A percentile compares a stretch with the other conserved stretches of the same genome.
These are phyloP conservation scores for Sebastes oblongus DNA, from an alignment of 2,797 vertebrate species.

Conservation along the genomic window DNA sequence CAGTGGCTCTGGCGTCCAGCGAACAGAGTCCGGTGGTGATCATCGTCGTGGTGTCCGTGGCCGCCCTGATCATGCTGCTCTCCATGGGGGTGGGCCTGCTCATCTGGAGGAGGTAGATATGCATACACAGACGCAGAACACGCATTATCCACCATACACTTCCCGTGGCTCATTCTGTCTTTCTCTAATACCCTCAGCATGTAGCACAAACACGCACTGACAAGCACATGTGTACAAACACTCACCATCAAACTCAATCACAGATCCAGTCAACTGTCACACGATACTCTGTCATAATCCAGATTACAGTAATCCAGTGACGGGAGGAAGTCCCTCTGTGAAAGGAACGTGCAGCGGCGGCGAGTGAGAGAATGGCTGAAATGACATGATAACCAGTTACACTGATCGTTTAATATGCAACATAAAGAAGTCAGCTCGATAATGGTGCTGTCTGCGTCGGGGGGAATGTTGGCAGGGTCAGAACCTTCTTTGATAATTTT, in stretches of 20 bases:
- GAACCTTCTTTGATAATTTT: slow-evolving; percentile 26
- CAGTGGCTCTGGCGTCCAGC: slow-evolving; percentile 87
- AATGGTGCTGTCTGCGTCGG: neutral
- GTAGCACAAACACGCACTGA: neutral
- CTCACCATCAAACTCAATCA: slow-evolving; percentile 4
- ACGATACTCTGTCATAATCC: slow-evolving; percentile 41
- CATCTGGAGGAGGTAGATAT: slow-evolving; percentile 91
- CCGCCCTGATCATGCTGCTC: slow-evolving; percentile 89
- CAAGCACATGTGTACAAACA: slow-evolving; percentile 18
- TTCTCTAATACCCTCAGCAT: neutral
- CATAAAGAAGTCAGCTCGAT: slow-evolving; percentile 19
- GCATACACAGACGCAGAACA: neutral
- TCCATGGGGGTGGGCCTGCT: slow-evolving; percentile 87
- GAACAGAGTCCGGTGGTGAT: slow-evolving; percentile 90
- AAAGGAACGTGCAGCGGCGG: neutral
- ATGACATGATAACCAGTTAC: neutral
- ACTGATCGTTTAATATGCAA: slow-evolving; percentile 1
- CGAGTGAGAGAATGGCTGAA: slow-evolving; percentile 10
- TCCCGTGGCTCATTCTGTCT: neutral
- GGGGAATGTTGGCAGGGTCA: slow-evolving; percentile 6
- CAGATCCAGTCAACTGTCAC: neutral
- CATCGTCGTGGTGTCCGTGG: slow-evolving; percentile 87
- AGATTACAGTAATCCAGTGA: slow-evolving; percentile 61
- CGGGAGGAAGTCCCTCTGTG: slow-evolving; percentile 1
- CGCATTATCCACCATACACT: neutral